Evolutionary conservation across 2,113 vertebrate genomes (phyloP).

Genomic region (Tinamus guttatus): DNA sequence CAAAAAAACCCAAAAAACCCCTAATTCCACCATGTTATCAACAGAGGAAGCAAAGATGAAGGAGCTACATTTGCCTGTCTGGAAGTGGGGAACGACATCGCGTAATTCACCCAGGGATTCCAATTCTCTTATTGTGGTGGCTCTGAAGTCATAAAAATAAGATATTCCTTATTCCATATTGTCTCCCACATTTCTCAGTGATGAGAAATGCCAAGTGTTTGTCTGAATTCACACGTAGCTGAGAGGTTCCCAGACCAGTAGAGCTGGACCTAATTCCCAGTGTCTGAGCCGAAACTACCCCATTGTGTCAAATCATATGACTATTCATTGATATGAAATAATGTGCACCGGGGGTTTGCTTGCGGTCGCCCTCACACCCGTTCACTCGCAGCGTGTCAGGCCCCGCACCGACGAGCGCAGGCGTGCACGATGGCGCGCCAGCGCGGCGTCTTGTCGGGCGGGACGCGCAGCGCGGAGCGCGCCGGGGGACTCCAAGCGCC

Average conservation of each 20-base stretch:
- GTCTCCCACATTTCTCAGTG: neutral
- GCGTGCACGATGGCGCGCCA: neutral
- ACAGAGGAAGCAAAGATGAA: neutral
- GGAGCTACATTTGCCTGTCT: neutral
- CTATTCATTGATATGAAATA: neutral
- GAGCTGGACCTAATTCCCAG: neutral
- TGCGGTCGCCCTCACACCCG: neutral
- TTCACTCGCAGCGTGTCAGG: neutral
- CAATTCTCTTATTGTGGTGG: neutral
- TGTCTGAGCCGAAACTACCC: neutral
- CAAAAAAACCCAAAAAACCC: neutral
- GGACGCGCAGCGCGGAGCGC: neutral
- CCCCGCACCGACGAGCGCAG: neutral
- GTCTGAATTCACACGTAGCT: neutral
- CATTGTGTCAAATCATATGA: neutral
- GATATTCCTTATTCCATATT: neutral
- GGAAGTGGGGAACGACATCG: neutral
- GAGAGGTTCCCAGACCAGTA: neutral
- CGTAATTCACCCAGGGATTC: neutral
- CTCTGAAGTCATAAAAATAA: neutral
- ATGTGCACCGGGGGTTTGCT: neutral
- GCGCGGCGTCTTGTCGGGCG: neutral
- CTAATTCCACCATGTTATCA: neutral
- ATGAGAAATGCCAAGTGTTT: neutral
- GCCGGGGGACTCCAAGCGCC: too few relatives aligned